Base-by-base conservation (phyloP, 1,140 invertebrate species). In the Anastrepha obliqua region DNA sequence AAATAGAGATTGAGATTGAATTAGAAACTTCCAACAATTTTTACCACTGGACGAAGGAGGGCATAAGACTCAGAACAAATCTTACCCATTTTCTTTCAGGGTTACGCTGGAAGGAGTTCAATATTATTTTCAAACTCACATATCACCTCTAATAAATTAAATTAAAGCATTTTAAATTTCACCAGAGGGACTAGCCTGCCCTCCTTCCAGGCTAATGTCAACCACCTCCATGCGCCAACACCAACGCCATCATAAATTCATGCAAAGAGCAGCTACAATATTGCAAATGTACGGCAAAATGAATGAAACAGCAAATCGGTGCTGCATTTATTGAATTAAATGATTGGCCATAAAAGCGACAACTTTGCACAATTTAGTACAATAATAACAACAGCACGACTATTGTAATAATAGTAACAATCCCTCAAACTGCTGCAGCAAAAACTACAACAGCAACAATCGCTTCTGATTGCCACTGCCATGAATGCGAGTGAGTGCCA, bases 291-390 rank as follows among this genome's bases (percentile, higher is more conserved):
- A 39, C 64, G 2, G 64, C 6, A 55, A 55, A 81, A 55, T 51
- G 74, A 20, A 81, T 55, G 47, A 81, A 74, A 74, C 42, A 51
- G 47, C 47, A 81, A 81, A 81, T 81, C 74, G 15, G 17, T 55
- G 47, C n/a, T 81, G 47, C 74, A 55, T 81, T 81, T 81, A 81
- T 81, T 81, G 74, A 81, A 81, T 81, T 81, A 81, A 81, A 81
- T 81, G 74, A 81, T 81, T 81, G 74, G 74, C 74, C 74, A 81
- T 81, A 81, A 81, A 81, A 55, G 74, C 47, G 74, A 81, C 74
- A 81, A 81, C 74, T 81, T 81, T 81, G 74, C 74, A 81, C 74
- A 81, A 81, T 81, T 55, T 81, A 81, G 74, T 55, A 51, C 74
- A 81, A 55, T 55, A 81, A 81, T 6, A 81, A 55, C 47, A 81